Evolutionary conservation across 2,888 invertebrate genomes (phyloP).

Genomic region (Protonemura montana): DNA sequence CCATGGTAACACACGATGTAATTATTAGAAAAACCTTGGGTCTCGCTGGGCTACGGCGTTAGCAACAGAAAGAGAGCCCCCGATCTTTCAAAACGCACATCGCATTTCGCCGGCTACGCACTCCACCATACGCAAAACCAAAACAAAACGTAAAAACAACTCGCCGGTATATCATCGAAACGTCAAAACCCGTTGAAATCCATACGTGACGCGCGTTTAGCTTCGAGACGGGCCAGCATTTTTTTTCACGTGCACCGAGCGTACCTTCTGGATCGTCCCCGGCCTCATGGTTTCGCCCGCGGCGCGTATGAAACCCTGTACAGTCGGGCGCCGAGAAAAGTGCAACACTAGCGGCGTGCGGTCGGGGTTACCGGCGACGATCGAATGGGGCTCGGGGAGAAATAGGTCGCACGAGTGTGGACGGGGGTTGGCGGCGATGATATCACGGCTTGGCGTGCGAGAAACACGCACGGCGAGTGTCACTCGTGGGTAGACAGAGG

Average conservation of each 20-base stretch:
- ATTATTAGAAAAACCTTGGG: conserved; percentile 53
- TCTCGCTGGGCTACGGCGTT: not conserved
- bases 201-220: not conserved
- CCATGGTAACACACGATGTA: conserved; percentile 49
- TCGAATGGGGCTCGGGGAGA: conserved; percentile 7
- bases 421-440: not conserved
- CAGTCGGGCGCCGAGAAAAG: conserved; percentile 32
- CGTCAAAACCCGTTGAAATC: not conserved
- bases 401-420: not conserved
- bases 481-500: not conserved
- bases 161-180: not conserved
- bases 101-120: not conserved
- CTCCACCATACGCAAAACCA: not conserved
- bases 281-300: conserved; percentile 44
- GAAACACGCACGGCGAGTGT: not conserved
- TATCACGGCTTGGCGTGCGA: not conserved
- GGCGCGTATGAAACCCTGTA: conserved; percentile 43
- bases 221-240: not conserved
- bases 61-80: not conserved
- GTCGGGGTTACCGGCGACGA: not conserved
- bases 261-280: conserved; percentile 19
- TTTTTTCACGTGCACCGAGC: not conserved
- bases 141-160: not conserved
- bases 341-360: conserved; percentile 22
- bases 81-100: not conserved